Percentiles rank a stretch among this genome's conserved stretches.
These are phyloP conservation scores for Cephus cinctus DNA, from an alignment of 1,140 invertebrate species.

Conservation along the genomic window DNA sequence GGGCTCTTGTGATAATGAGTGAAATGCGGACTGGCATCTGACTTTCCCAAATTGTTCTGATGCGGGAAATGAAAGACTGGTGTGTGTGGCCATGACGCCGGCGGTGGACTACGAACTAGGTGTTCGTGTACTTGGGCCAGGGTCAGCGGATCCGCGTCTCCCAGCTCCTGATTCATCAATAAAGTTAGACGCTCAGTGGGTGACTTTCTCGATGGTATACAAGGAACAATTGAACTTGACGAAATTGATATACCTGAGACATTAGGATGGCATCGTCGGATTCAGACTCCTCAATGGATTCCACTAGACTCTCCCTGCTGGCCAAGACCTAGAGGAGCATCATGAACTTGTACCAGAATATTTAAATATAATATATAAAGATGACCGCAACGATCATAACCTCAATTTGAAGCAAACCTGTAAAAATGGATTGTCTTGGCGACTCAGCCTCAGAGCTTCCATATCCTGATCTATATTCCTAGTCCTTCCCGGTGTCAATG, in stretches of 20 bases:
- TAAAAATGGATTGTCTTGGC: conserved; percentile 81
- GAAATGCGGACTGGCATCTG: no score
- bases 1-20: conserved; percentile 43
- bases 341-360: conserved; percentile 17
- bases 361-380: conserved; percentile 8
- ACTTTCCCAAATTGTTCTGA: conserved; percentile 29
- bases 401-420: conserved; percentile 55
- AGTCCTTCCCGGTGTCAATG: conserved; percentile 70
- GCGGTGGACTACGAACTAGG: conserved; percentile 78
- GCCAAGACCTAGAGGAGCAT: conserved; percentile 68
- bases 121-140: conserved; percentile 79
- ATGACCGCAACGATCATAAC: conserved; percentile 13
- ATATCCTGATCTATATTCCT: conserved; percentile 81
- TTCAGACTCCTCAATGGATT: conserved; percentile 70
- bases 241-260: conserved; percentile 60
- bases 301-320: conserved; percentile 72
- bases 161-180: conserved; percentile 62
- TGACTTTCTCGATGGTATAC: no score
- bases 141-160: conserved; percentile 67
- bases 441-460: conserved; percentile 73
- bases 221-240: no score
- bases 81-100: conserved; percentile 66
- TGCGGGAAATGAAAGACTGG: conserved; percentile 48
- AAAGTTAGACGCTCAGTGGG: no score
- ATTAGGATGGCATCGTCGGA: conserved; percentile 75